Base-by-base conservation (phyloP, 2,113 vertebrate genomes). In the Pseudopodoces humilis region DNA sequence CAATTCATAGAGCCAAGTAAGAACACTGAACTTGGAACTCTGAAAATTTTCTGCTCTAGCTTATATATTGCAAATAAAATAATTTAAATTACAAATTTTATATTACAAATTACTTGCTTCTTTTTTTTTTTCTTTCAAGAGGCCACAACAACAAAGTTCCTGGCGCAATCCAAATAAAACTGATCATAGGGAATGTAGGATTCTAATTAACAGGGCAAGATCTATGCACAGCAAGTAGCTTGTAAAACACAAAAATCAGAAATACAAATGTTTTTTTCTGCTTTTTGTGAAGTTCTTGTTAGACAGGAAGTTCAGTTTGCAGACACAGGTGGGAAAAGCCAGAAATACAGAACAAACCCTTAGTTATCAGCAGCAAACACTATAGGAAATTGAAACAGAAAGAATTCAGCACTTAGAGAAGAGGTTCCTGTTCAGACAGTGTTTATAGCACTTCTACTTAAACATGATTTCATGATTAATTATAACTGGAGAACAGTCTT, bases 1-100 rank as follows among this genome's bases (percentile, higher is more conserved):
- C 0, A 0, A 78, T 47, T 76, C 17, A 43, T 1, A 41, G 24
- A 72, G 6, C 6, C 27, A 20, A 15, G 9, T 22, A 58, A 83
- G 46, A 31, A 83, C 79, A 31, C 12, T n/a, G 46, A 79, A 64
- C 35, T 77, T 53, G 10, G 7, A 84, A 47, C 15, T 80, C 35
- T 53, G 7, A 58, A 77, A 46, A 25, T 22, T 41, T 87, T 64
- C 75, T 85, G 25, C n/a, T 87, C 44, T 37, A 56, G 3, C 18
- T 30, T 28, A 31, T 88, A 4, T 44, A 58, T 79, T 37, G 64
- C 20, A 62, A 37, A 46, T 35, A 79, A 59, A 39, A 12, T 39
- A 39, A 39, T 39, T 39, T 39, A 39, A 39, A 39, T 39, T 39
- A 39, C 39, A 39, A 12, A 18, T 30, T 28, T 63, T 88, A 4